A percentile compares a stretch with the other conserved stretches of the same genome.
phyloP scores from a whole-genome alignment of 1,140 invertebrate genomes.

The Episyrphus balteatus region DNA sequence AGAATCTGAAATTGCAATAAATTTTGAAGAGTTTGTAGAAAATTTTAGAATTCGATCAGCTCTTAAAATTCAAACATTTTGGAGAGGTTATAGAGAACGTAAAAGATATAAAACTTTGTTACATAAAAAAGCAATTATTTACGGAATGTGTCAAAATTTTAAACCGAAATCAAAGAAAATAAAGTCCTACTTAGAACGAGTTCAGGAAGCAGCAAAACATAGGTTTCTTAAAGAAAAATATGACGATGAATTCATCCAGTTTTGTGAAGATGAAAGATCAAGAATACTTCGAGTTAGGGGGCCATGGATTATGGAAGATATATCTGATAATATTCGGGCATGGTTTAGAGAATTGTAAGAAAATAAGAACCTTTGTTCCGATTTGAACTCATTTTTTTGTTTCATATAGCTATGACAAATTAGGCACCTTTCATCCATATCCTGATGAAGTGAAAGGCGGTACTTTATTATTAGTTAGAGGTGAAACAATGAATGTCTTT shows the following conservation, averaged over 20 bases:
- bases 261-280: constrained; percentile 43
- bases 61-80: constrained; percentile 38
- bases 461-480: constrained; percentile 41
- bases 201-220: constrained; percentile 39
- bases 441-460: constrained; percentile 43
- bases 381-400: neutral
- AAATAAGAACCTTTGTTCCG: constrained; percentile 5
- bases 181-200: constrained; percentile 10
- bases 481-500: constrained; percentile 40
- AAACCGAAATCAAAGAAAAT: constrained; percentile 21
- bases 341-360: constrained; percentile 52
- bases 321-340: constrained; percentile 52
- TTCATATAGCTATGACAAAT: constrained; percentile 34
- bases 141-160: constrained; percentile 36
- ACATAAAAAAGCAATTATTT: constrained; percentile 31
- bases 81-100: constrained; percentile 35
- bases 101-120: constrained; percentile 26
- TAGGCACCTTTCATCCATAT: constrained; percentile 42
- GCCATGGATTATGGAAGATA: constrained; percentile 54
- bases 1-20: no score
- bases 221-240: constrained; percentile 20
- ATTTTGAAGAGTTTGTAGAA: no score
- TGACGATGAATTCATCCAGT: constrained; percentile 40
- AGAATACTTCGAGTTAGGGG: constrained; percentile 43
- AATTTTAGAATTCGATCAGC: constrained; percentile 22